A percentile compares a stretch with the other conserved stretches of the same genome.
Evolutionary conservation across 2,797 vertebrate genomes (phyloP).

Genomic region (Megalops cyprinoides): DNA sequence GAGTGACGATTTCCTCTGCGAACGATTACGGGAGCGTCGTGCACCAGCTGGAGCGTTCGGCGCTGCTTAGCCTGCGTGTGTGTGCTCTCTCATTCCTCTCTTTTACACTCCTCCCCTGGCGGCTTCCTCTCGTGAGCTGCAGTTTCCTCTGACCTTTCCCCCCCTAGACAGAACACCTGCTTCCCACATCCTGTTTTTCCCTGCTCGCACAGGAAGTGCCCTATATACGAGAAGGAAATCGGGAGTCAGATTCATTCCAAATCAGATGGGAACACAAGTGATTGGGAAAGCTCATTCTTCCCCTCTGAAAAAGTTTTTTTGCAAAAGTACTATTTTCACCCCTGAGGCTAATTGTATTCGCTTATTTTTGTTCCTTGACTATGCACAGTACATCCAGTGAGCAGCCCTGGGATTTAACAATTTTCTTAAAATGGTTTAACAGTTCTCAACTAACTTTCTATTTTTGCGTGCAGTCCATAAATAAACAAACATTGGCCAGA

Average conservation of each 20-base stretch:
- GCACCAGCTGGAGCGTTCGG: not conserved
- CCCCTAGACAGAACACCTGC: slow-evolving; percentile 48
- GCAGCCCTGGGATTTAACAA: not conserved
- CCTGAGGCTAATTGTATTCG: not conserved
- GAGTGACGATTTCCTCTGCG: no score
- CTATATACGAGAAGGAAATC: slow-evolving; percentile 46
- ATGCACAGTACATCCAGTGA: not conserved
- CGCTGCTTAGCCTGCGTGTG: not conserved
- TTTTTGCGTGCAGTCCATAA: not conserved
- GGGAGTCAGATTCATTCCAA: slow-evolving; percentile 34
- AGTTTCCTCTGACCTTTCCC: slow-evolving; percentile 55
- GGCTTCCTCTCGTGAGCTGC: slow-evolving; percentile 42
- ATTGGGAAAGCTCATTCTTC: not conserved
- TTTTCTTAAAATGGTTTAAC: not conserved
- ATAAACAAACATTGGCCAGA: not conserved
- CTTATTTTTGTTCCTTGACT: not conserved
- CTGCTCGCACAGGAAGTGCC: slow-evolving; percentile 49
- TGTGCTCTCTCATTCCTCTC: not conserved
- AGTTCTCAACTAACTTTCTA: not conserved
- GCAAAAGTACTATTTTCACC: not conserved
- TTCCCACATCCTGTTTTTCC: slow-evolving; percentile 62
- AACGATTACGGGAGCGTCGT: no score
- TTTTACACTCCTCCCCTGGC: slow-evolving; percentile 31
- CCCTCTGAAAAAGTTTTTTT: not conserved
- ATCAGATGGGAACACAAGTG: not conserved